Base-by-base conservation (phyloP, 1,140 invertebrate genomes). In the Catajapyx aquilonaris region DNA sequence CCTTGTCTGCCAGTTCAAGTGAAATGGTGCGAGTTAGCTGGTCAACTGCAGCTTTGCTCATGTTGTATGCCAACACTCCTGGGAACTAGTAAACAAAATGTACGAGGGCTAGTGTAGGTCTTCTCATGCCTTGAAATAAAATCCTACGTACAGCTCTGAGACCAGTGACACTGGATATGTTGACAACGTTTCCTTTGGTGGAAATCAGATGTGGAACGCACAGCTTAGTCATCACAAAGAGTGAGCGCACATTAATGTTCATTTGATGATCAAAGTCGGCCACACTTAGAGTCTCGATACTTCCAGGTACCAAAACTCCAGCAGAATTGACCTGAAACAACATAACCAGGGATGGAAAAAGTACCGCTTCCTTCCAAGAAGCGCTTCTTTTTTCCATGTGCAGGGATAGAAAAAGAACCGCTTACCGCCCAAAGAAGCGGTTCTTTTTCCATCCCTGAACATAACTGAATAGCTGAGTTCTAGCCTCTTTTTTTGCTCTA, bases 31-130 rank as follows among this genome's bases (percentile, higher is more conserved):
- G 52, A 1, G 75, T 76, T 20, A 80, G 62, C 42, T 73, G 71
- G 48, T 77, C 72, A 5, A 80, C 40, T 20, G 70, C 71, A 41
- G 68, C 57, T 54, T 79, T 77, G n/a, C 66, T 68, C 49, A 72
- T 65, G 47, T 59, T 60, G 46, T 75, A 76, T 2, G 68, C 60
- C 19, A 60, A 38, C 16, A 60, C 49, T 5, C 53, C 52, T 20
- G 54, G 43, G 35, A 57, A 60, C 44, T 42, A 16, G 7, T 28
- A 28, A 28, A 28, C 23, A 28, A 28, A n/a, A n/a, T n/a, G n/a
- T n/a, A n/a, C n/a, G n/a, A n/a, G n/a, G n/a, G n/a, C n/a, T n/a
- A n/a, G n/a, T n/a, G n/a, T n/a, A n/a, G n/a, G n/a, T n/a, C n/a
- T n/a, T n/a, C n/a, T n/a, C n/a, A n/a, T n/a, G n/a, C n/a, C 23